Base-by-base conservation (phyloP, 1,140 invertebrate genomes). In the Solenopsis fugax region DNA sequence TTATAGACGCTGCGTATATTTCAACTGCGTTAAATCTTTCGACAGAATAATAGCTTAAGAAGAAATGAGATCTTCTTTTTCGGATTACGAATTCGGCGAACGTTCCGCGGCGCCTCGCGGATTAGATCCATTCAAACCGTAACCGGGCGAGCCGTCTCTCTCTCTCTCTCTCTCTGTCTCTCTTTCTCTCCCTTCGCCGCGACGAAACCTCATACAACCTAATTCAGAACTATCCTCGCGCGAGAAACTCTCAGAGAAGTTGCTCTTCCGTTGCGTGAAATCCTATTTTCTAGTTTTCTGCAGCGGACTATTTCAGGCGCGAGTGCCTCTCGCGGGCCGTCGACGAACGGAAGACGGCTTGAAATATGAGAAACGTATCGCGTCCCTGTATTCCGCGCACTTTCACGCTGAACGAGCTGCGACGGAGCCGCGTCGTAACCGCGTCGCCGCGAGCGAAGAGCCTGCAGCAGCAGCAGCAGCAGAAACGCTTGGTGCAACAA, bases 351-450 rank as follows among this genome's bases (percentile, higher is more conserved):
- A 56, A 65, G 12, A 12, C 21, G 71, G 82, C 75, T 81, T 81
- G 89, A 90, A 91, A 91, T 45, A 78, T 81, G 89, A 88, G 89
- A 88, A 88, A 91, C 82, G 71, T 90, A 90, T 90, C 86, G 76
- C 41, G 86, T 72, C 60, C 71, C 65, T 76, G 52, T 77, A 69
- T 89, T 21, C 52, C 67, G 62, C 56, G 67, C 41, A 67, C 75
- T 88, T 90, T 77, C 89, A 82, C 81, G 89, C 45, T 77, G 87
- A 69, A 88, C 82, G 71, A 54, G 10, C 78, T 37, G 34, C 24
- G 78, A 71, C 48, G 54, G 71, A 84, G 64, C 64, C 75, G 4
- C 41, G 69, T 86, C 65, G 56, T 75, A 56, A 82, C 50, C 56
- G 60, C 48, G 58, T 87, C 75, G 85, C 37, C 58, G 73, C 50